A percentile compares a stretch with the other conserved stretches of the same genome.
Evolutionary conservation across 1,140 invertebrate species (phyloP).

Genomic region (Cepaea nemoralis): DNA sequence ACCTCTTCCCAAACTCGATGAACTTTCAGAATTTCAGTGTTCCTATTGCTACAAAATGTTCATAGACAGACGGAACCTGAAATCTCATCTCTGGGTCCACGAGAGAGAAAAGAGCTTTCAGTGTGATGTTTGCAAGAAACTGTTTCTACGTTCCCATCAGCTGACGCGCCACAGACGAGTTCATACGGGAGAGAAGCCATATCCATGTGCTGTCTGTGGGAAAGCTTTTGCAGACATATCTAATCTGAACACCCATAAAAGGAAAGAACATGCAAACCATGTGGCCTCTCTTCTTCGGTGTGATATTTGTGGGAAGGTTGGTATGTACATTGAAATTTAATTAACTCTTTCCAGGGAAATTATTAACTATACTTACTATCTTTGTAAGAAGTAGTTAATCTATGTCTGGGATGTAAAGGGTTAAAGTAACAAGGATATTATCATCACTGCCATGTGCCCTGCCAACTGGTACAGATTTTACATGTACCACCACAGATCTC

Average conservation of each 20-base stretch:
- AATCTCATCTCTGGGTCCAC: constrained; percentile 24
- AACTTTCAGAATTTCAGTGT: constrained; percentile 14
- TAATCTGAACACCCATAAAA: constrained; percentile 21
- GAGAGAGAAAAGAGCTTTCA: constrained; percentile 20
- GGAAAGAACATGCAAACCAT: constrained; percentile 29
- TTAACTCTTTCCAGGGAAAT: no score
- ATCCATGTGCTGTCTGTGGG: constrained; percentile 6
- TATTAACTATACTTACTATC: no score
- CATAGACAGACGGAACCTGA: constrained; percentile 27
- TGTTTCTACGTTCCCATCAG: constrained; percentile 14
- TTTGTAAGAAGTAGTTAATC: no score
- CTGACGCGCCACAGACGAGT: constrained; percentile 22
- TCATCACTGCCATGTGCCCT: no score
- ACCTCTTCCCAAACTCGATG: not conserved
- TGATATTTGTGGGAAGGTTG: constrained; percentile 13
- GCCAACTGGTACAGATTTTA: no score
- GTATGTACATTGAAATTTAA: no score
- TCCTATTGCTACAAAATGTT: constrained; percentile 23
- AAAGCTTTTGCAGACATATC: constrained; percentile 22
- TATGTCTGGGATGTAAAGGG: no score
- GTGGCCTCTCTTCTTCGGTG: not conserved
- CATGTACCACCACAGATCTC: no score
- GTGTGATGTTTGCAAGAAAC: constrained; percentile 10
- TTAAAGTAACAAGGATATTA: no score
- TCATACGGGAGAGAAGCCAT: constrained; percentile 3